Percentiles rank a stretch among this genome's conserved stretches.
phyloP scores from a whole-genome alignment of 2,113 vertebrate species.

The Hemiprocne comata region DNA sequence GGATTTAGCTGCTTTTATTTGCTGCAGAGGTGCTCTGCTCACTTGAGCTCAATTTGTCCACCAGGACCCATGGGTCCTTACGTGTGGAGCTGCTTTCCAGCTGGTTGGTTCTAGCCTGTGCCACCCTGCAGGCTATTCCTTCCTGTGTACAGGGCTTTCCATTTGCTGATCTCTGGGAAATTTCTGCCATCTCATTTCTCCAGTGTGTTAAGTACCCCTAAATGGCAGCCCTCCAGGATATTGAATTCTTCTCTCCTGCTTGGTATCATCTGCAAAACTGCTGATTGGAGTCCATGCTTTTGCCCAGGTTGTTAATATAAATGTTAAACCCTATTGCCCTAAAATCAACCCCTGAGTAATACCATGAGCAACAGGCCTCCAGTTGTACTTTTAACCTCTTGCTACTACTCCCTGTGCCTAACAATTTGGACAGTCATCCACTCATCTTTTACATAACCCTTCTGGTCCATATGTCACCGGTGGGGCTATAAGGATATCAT shows the following conservation, averaged over 20 bases:
- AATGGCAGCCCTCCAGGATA: background rate
- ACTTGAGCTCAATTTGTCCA: no score
- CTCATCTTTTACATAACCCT: background rate
- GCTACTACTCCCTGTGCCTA: background rate
- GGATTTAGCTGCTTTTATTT: no score
- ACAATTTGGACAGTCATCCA: background rate
- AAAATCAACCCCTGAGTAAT: background rate
- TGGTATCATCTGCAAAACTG: background rate
- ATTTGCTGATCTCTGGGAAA: background rate
- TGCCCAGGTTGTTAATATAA: background rate
- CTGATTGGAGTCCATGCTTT: background rate
- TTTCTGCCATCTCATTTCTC: background rate
- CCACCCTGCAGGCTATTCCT: fast-evolving
- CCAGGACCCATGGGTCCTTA: no score
- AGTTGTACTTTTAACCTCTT: background rate
- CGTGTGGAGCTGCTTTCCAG: no score
- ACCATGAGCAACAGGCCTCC: background rate
- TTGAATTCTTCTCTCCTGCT: background rate
- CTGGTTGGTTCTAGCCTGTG: background rate
- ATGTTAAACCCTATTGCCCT: background rate
- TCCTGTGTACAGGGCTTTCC: background rate
- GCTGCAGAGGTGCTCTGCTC: no score
- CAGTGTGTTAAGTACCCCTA: background rate
- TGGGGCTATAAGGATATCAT: background rate
- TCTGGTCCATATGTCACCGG: background rate